Evolutionary conservation across 1,140 invertebrate genomes (phyloP).

Genomic region (Camponotus vicinus): DNA sequence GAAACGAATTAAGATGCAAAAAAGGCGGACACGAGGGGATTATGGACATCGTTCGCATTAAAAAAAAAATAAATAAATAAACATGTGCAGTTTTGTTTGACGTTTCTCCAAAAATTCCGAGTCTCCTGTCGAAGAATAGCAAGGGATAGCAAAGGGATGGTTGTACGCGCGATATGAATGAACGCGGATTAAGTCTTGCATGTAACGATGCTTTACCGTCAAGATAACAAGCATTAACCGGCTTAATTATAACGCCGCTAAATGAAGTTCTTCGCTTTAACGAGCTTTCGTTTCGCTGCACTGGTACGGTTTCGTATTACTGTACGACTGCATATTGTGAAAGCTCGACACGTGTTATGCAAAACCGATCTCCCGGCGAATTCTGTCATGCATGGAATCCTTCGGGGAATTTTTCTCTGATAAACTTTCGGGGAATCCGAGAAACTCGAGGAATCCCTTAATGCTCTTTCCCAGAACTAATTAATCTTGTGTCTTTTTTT

Average conservation of each 20-base stretch:
- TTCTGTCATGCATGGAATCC: constrained; percentile 3
- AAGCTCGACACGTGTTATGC: constrained; percentile 26
- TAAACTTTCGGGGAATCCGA: neutral
- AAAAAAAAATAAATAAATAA: neutral
- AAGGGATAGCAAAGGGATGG: too few relatives aligned
- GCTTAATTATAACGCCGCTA: constrained; percentile 49
- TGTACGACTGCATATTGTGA: constrained; percentile 31
- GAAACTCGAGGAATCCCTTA: neutral
- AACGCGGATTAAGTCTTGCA: constrained; percentile 48
- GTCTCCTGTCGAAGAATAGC: neutral
- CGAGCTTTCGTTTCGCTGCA: constrained; percentile 47
- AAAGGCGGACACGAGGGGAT: neutral
- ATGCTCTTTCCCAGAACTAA: too few relatives aligned
- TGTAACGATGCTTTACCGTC: constrained; percentile 34
- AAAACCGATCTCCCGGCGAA: constrained; percentile 3
- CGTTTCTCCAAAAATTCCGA: neutral
- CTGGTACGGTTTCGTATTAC: constrained; percentile 49
- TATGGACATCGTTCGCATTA: neutral
- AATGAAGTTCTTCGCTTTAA: constrained; percentile 51
- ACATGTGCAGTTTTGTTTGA: neutral
- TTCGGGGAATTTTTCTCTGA: neutral
- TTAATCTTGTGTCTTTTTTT: too few relatives aligned
- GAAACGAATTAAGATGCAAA: neutral
- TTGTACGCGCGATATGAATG: constrained; percentile 20
- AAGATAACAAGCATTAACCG: constrained; percentile 56